A percentile compares a stretch with the other conserved stretches of the same genome.
Conservation (phyloP, 2,888 invertebrate genomes). For the Drosophila sordidula region DNA sequence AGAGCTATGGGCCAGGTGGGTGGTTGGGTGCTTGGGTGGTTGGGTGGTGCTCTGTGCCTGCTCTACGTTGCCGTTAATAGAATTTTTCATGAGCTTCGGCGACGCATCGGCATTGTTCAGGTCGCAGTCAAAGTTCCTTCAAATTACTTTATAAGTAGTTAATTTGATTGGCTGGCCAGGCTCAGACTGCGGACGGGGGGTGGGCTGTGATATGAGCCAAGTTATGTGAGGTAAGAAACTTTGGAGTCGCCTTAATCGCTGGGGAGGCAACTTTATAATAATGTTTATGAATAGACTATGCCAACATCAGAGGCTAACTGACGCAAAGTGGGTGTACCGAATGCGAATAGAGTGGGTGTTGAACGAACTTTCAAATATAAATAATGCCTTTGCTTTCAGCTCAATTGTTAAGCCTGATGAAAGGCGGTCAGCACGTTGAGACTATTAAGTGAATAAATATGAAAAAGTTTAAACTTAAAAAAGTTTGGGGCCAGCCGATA, state of each 20-base stretch:
- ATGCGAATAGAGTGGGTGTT: constrained; percentile 34
- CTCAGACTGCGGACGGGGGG: constrained; percentile 12
- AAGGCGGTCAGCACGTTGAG: constrained; percentile 13
- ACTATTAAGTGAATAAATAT: constrained; percentile 7
- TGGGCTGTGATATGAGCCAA: constrained; percentile 60
- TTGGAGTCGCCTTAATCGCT: constrained; percentile 61
- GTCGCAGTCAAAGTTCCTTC: constrained; percentile 60
- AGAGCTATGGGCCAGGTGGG: not conserved
- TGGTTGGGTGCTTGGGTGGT: constrained; percentile 8
- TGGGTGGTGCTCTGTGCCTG: not conserved
- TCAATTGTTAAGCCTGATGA: constrained; percentile 20
- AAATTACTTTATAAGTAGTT: constrained; percentile 79
- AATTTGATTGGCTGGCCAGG: constrained; percentile 66
- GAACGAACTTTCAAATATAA: constrained; percentile 28
- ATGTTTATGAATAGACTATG: constrained; percentile 64
- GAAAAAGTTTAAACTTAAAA: constrained; percentile 10
- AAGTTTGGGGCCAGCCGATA: constrained; percentile 13
- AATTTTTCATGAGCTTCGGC: constrained; percentile 71
- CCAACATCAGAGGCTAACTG: constrained; percentile 25
- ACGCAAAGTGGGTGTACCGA: constrained; percentile 28
- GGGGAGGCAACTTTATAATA: constrained; percentile 69
- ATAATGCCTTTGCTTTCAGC: constrained; percentile 19
- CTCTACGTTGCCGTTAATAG: constrained; percentile 64
- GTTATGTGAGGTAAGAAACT: constrained; percentile 51
- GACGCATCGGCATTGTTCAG: constrained; percentile 63